A percentile compares a stretch with the other conserved stretches of the same genome.
Evolutionary conservation across 37 sponge, comb jelly and placozoan species (phyloP).

Genomic region (Aphrocallistes beatrix): DNA sequence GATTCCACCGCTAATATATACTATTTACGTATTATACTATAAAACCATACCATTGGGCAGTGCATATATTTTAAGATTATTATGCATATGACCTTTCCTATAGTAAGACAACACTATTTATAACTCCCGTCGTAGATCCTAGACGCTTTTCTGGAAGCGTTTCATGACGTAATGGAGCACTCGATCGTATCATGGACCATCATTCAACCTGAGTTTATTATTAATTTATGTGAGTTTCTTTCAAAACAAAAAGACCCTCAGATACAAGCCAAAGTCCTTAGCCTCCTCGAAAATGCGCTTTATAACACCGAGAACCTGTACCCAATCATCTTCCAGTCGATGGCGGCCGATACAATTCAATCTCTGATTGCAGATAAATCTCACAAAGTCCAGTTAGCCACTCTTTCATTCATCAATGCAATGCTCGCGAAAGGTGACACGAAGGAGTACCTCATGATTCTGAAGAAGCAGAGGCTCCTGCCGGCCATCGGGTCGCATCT

Average conservation of each 20-base stretch:
- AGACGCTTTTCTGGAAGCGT: slow-evolving; percentile 33
- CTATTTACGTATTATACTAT: too few species aligned
- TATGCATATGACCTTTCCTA: too few species aligned
- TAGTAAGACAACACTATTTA: too few species aligned
- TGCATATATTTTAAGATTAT: too few species aligned
- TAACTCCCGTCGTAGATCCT: not conserved
- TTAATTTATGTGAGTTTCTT: slow-evolving; percentile 55
- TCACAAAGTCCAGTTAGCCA: slow-evolving; percentile 40
- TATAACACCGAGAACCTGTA: slow-evolving; percentile 40
- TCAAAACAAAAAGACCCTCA: slow-evolving; percentile 35
- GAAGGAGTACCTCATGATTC: slow-evolving; percentile 23
- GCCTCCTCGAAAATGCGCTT: slow-evolving; percentile 58
- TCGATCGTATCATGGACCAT: slow-evolving; percentile 65
- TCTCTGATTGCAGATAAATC: slow-evolving; percentile 22
- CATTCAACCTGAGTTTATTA: slow-evolving; percentile 52
- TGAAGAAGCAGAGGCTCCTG: slow-evolving; percentile 22
- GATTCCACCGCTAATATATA: too few species aligned
- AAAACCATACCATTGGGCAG: too few species aligned
- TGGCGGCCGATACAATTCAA: slow-evolving; percentile 29
- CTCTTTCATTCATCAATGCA: slow-evolving; percentile 63
- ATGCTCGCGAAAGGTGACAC: slow-evolving; percentile 41
- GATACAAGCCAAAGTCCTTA: slow-evolving; percentile 35
- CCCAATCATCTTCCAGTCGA: slow-evolving; percentile 24
- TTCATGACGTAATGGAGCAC: slow-evolving; percentile 75
- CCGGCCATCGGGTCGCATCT: slow-evolving; percentile 17